Percentiles rank a stretch among this genome's conserved stretches.
These are phyloP conservation scores for Thunnus maccoyii DNA, from an alignment of 2,113 vertebrate species.

Conservation along the genomic window DNA sequence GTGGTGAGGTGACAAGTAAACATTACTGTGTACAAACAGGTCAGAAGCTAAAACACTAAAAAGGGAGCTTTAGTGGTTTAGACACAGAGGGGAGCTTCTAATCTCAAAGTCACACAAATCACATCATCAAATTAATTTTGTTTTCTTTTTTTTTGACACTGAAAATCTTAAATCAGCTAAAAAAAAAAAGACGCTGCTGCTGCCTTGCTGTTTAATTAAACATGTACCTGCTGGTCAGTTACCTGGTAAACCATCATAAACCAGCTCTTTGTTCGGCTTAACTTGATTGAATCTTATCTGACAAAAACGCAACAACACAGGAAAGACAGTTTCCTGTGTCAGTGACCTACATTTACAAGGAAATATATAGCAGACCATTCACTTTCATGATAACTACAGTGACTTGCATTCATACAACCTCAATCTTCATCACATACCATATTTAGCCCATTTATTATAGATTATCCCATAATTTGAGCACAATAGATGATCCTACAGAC, in stretches of 20 bases:
- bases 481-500: conserved; percentile 15
- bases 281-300: conserved; percentile 1
- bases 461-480: background rate
- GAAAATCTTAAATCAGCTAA: background rate
- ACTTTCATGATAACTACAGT: background rate
- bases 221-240: background rate
- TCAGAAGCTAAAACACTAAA: background rate
- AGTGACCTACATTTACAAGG: conserved; percentile 47
- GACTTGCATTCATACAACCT: background rate
- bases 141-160: background rate
- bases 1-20: background rate
- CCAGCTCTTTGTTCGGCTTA: background rate
- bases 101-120: conserved; percentile 25
- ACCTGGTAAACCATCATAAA: background rate
- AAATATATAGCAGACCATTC: conserved; percentile 1
- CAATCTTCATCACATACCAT: background rate
- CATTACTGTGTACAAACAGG: background rate
- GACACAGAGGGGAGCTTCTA: conserved; percentile 4
- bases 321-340: conserved; percentile 54
- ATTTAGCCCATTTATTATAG: background rate
- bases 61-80: no score
- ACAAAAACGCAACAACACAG: conserved; percentile 17
- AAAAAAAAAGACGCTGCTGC: background rate
- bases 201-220: background rate
- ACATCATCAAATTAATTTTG: background rate